Percentiles rank a stretch among this genome's conserved stretches.
Conservation (phyloP, 2,888 invertebrate genomes). For the Zygothrica quintamaculata region DNA sequence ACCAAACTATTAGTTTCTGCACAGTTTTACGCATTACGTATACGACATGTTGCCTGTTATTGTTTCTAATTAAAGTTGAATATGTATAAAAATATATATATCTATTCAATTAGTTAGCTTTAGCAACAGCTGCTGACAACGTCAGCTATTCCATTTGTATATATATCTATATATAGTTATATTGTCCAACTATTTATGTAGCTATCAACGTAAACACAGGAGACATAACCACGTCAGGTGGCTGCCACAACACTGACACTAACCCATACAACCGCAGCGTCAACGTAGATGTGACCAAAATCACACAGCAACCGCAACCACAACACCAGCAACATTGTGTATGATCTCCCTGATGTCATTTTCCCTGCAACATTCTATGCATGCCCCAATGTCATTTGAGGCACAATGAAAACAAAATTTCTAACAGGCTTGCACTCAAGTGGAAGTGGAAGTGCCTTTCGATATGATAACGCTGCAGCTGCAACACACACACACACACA, state of each 20-base stretch:
- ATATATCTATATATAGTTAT: no score
- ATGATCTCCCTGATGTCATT: slow-evolving; percentile 44
- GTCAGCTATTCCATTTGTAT: neutral
- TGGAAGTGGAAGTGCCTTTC: slow-evolving; percentile 8
- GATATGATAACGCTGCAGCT: slow-evolving; percentile 2
- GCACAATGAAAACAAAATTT: slow-evolving; percentile 20
- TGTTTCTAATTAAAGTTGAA: no score
- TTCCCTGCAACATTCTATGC: slow-evolving; percentile 22
- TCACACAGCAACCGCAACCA: slow-evolving; percentile 31
- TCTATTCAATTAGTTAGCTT: neutral
- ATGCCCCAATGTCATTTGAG: neutral
- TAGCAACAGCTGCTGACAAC: neutral
- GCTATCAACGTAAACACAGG: neutral
- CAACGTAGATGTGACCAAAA: slow-evolving; percentile 35
- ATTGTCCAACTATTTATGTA: slow-evolving; percentile 13
- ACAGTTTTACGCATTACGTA: neutral
- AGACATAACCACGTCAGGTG: slow-evolving; percentile 7
- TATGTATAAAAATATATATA: no score
- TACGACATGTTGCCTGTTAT: no score
- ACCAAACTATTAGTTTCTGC: slow-evolving; percentile 4
- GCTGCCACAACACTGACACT: slow-evolving; percentile 18
- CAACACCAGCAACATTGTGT: slow-evolving; percentile 14
- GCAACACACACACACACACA: no score
- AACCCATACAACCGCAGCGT: slow-evolving; percentile 13
- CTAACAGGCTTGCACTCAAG: slow-evolving; percentile 1